phyloP scores from a whole-genome alignment of 2,888 invertebrate genomes.

The Empis stercorea region DNA sequence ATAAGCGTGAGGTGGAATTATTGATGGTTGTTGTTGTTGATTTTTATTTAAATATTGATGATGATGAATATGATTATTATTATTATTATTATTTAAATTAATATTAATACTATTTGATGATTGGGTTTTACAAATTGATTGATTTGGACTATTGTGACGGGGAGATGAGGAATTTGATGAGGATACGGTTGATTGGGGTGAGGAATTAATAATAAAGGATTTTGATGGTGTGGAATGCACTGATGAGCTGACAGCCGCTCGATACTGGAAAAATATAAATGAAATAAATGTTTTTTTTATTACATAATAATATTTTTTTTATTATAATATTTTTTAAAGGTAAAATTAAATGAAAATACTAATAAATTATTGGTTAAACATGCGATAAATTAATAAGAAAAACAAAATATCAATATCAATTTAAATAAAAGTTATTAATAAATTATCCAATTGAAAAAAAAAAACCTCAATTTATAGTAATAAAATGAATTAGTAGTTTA shows the following conservation, averaged over 20 bases:
- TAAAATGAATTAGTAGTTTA: no score
- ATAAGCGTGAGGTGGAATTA: conserved; percentile 50
- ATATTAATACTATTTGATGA: conserved; percentile 36
- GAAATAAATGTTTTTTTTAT: no score
- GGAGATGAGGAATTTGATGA: conserved; percentile 32
- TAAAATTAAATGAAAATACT: conserved; percentile 9
- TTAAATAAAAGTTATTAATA: no score
- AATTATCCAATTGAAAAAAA: no score
- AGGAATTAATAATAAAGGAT: conserved; percentile 42
- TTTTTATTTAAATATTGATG: conserved; percentile 32
- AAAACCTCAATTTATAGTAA: no score
- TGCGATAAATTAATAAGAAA: conserved; percentile 7
- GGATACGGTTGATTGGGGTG: conserved; percentile 37
- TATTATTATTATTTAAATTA: conserved; percentile 6
- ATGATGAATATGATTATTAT: conserved; percentile 25
- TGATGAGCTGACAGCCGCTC: conserved; percentile 66
- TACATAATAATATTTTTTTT: no score
- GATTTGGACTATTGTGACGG: conserved; percentile 36
- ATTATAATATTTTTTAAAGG: not conserved
- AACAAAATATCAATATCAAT: not conserved
- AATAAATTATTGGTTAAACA: conserved; percentile 4
- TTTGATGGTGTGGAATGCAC: conserved; percentile 52
- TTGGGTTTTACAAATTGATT: conserved; percentile 35
- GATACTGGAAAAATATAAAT: conserved; percentile 50
- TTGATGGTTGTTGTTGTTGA: conserved; percentile 37